These are phyloP conservation scores for Sylvia atricapilla DNA, from an alignment of 2,113 vertebrate genomes.

Conservation along the genomic window DNA sequence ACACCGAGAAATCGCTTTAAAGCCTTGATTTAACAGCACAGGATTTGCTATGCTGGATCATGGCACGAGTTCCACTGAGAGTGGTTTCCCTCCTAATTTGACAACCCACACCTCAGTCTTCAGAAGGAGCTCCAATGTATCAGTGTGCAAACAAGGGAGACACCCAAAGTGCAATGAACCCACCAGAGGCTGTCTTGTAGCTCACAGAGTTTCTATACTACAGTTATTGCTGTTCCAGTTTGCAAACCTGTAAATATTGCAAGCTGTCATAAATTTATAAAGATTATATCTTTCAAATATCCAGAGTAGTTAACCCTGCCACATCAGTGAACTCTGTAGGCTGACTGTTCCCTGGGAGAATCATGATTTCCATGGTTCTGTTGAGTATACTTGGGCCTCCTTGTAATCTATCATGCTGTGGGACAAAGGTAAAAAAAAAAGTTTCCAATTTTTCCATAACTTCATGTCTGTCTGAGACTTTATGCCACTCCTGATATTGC, in stretches of 20 bases:
- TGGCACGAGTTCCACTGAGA: neutral
- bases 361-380: neutral
- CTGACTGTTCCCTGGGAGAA: neutral
- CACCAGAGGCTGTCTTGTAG: neutral
- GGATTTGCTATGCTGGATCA: slow-evolving; percentile 43
- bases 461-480: neutral
- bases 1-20: slow-evolving; percentile 22
- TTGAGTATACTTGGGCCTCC: neutral
- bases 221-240: neutral
- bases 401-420: neutral
- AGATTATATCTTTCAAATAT: neutral
- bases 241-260: neutral
- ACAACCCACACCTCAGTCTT: neutral
- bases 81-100: neutral
- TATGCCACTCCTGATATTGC: neutral
- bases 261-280: neutral
- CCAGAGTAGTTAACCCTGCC: neutral
- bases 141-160: neutral
- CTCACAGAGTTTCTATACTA: neutral
- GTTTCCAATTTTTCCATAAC: neutral
- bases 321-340: neutral
- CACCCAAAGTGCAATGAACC: neutral
- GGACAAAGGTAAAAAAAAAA: neutral
- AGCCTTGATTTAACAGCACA: slow-evolving; percentile 40
- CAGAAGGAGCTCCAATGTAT: neutral